These are phyloP conservation scores for Dendropsophus ebraccatus DNA, from an alignment of 2,113 vertebrate species.

Conservation along the genomic window DNA sequence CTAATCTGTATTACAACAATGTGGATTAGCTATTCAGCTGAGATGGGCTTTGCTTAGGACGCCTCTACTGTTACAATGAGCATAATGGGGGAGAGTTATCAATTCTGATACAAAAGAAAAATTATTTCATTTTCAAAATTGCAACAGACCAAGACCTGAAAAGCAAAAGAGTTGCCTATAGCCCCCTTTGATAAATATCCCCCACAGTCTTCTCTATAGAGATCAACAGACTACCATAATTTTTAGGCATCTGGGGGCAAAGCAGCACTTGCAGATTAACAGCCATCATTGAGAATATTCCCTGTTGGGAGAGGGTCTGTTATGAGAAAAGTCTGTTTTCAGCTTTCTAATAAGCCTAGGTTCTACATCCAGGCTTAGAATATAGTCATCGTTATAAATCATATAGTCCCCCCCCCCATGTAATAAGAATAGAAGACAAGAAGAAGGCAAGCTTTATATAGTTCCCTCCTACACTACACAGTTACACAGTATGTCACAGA, in stretches of 20 bases:
- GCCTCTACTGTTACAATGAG: not conserved
- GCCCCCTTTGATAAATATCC: not conserved
- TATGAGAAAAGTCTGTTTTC: not conserved
- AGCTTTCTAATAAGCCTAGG: not conserved
- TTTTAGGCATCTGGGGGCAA: not conserved
- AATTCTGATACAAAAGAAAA: no score
- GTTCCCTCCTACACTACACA: not conserved
- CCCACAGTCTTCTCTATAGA: not conserved
- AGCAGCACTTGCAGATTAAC: not conserved
- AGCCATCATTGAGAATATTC: not conserved
- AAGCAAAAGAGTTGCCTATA: not conserved
- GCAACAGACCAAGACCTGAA: no score
- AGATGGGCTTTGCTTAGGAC: not conserved
- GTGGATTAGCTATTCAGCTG: no score
- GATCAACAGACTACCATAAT: not conserved
- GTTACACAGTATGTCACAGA: not conserved
- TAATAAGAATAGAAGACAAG: not conserved
- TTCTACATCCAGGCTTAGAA: not conserved
- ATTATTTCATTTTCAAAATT: no score
- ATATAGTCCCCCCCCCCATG: not conserved
- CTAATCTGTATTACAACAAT: no score
- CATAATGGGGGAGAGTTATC: not conserved
- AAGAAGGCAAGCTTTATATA: not conserved
- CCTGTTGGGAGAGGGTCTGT: not conserved
- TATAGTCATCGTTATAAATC: not conserved